Evolutionary conservation across 2,888 invertebrate species (phyloP).

Genomic region (Julus scandinavius): DNA sequence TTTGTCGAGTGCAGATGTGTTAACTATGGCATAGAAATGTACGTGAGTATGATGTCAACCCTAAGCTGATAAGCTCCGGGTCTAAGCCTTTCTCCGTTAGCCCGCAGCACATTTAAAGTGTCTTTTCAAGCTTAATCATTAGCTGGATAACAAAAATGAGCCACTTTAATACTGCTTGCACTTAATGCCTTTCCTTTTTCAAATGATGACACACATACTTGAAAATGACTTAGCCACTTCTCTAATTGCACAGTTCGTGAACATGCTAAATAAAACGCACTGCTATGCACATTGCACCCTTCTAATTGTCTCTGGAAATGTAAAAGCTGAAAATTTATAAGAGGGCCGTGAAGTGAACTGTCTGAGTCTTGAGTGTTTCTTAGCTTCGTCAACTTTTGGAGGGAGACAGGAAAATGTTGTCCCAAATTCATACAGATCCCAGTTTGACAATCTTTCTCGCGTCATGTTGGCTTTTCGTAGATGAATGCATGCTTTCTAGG

Average conservation of each 20-base stretch:
- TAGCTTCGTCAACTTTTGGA: neutral
- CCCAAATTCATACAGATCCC: too few relatives aligned
- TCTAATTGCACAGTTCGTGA: conserved; percentile 29
- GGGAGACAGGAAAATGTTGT: neutral
- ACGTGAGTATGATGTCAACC: conserved; percentile 27
- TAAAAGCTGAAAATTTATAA: neutral
- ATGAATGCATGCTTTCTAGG: too few relatives aligned
- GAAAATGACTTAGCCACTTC: conserved; percentile 44
- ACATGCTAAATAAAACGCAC: conserved; percentile 27
- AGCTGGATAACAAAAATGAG: conserved; percentile 48
- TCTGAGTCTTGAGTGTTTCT: neutral
- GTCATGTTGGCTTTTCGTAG: too few relatives aligned
- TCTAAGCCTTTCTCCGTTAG: conserved; percentile 31
- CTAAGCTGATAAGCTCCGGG: conserved; percentile 47
- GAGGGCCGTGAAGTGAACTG: neutral
- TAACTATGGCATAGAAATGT: conserved; percentile 20
- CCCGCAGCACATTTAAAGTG: conserved; percentile 45
- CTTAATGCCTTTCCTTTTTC: conserved; percentile 48
- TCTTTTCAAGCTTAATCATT: conserved; percentile 40
- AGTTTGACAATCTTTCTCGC: too few relatives aligned
- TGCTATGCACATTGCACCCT: too few relatives aligned
- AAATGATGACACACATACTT: conserved; percentile 31
- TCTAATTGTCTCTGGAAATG: neutral
- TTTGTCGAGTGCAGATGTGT: neutral
- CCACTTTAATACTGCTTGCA: neutral